Base-by-base conservation (phyloP, 1,140 invertebrate species). In the Philopotamus ludificatus region DNA sequence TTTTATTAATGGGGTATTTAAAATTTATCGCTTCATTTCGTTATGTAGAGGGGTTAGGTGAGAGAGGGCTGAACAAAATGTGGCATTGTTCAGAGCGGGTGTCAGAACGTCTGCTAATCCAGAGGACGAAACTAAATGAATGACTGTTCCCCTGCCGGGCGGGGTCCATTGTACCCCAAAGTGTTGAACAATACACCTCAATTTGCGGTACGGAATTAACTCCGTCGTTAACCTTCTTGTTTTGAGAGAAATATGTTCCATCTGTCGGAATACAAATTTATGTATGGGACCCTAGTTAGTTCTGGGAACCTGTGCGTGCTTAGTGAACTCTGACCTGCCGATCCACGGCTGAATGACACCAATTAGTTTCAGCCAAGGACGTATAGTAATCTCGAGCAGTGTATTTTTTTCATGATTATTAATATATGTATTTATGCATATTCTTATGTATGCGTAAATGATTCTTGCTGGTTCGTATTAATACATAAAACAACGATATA, bases 201-300 rank as follows among this genome's bases (percentile, higher is more conserved):
- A 63, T 63, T 63, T 63, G 61, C 41, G 61, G 61, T 53, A 16
- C 28, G 50, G 55, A 53, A 63, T 63, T 63, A 63, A 53, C 49
- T 63, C 50, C 61, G 39, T 63, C 61, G 61, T 54, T 63, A 53
- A 63, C 61, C 49, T 55, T 39, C 25, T 63, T 63, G 61, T 63
- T 63, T 44, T 54, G 61, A 34, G 61, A 60, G 49, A 63, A 63
- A 63, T 63, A 63, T 47, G 59, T 25, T 62, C 45, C 15, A 9
- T 50, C 47, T 20, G 39, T 47, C 12, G 41, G 20, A 44, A 60
- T 60, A 39, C 42, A 44, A 60, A 51, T 51, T 51, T 63, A 63
- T 63, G 47, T 39, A 51, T 51, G 26, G 3, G 20, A 55, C 8
- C 7, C 20, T n/a, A 12, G 25, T 34, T 55, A 49, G 10, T 34